Base-by-base conservation (phyloP, 1,140 invertebrate species). In the Centruroides sculpturatus region DNA sequence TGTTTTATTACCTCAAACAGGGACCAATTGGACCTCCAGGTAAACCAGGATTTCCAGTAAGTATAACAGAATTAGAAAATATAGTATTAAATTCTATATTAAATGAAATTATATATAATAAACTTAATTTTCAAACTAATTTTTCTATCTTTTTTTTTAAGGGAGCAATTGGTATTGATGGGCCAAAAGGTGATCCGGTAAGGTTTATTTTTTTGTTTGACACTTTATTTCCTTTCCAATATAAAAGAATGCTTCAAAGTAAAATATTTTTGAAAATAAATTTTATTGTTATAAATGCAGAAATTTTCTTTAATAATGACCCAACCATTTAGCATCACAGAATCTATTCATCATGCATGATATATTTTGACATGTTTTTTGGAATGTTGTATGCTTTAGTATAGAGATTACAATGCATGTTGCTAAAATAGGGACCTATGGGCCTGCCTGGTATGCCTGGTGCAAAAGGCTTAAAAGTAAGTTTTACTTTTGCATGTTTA, bases 101-200 rank as follows among this genome's bases (percentile, higher is more conserved):
- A 57, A 57, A 23, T 23, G 23, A 23, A 23, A 23, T 23, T 23
- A 23, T 23, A 23, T 23, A 23, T 23, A 57, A 61, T 56, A 56
- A 34, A 56, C 12, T 35, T 23, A 36, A 49, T 12, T 10, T 35
- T n/a, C 7, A 13, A 47, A 50, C 46, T 51, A 10, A 57, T 55
- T 56, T 51, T 58, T n/a, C 59, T 41, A 47, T 62, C 10, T 69
- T 72, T 73, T 71, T 78, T 68, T 75, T 82, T 66, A 77, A 96
- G 91, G 92, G 92, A 68, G 88, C 91, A 34, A 92, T 92, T 70
- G 92, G 92, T 67, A 79, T 93, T 72, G 87, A 89, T 73, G 92
- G 92, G 70, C 89, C 90, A 10, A 94, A 95, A 80, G 92, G 91
- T 70, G 88, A 92, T 72, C 79, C 83, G 73, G 89, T 92, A 81